Evolutionary conservation across 2,797 vertebrate species (phyloP).

Genomic region (Calcarius lapponicus): DNA sequence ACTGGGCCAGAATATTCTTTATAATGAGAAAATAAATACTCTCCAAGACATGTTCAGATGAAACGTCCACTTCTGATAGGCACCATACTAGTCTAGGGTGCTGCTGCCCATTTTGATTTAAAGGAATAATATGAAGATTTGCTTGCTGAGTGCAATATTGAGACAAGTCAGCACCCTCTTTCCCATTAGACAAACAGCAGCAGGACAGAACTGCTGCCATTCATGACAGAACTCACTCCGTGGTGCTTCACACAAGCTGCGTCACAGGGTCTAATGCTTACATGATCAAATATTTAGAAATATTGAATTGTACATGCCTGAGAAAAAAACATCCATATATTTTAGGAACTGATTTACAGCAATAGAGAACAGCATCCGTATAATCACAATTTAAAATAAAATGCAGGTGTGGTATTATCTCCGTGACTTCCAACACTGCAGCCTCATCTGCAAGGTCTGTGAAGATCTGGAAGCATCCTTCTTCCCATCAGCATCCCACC

Average conservation of each 20-base stretch:
- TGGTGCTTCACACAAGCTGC: not conserved
- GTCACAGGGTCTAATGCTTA: not conserved
- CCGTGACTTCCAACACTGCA: not conserved
- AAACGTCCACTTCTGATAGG: not conserved
- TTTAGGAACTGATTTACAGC: not conserved
- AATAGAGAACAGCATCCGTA: not conserved
- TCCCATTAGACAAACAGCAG: not conserved
- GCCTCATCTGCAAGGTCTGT: not conserved
- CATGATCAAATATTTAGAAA: not conserved
- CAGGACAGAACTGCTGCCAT: not conserved
- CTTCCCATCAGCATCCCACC: not conserved
- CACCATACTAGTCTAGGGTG: not conserved
- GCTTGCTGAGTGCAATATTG: not conserved
- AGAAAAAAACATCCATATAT: not conserved
- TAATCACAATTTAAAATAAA: not conserved
- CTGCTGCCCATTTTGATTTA: not conserved
- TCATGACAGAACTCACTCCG: not conserved
- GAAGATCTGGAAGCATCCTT: not conserved
- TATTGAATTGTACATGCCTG: not conserved
- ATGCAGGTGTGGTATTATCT: not conserved
- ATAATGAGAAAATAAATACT: conserved; percentile 26
- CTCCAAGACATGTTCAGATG: not conserved
- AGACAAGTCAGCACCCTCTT: not conserved
- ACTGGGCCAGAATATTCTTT: not conserved
- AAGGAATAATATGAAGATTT: not conserved